Conservation (phyloP, 2,797 vertebrate species). For the Pipistrellus pipistrellus region DNA sequence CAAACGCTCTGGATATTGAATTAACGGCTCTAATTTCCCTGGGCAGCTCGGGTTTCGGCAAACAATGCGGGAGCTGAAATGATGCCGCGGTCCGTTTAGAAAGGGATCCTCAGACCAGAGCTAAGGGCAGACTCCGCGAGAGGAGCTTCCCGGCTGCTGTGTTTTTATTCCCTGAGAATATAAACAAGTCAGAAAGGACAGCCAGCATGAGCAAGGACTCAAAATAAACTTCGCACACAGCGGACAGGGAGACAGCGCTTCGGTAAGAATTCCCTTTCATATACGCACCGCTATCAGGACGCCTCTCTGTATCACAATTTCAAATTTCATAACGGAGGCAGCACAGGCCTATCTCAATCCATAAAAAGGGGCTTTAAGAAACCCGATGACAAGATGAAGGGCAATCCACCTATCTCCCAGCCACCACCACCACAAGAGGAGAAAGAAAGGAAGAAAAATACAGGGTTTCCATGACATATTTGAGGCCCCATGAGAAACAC, state of each 20-base stretch:
- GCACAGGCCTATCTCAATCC: constrained; percentile 23
- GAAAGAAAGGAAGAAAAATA: neutral
- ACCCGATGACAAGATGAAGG: neutral
- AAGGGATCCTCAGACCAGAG: constrained; percentile 11
- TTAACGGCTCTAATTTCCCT: constrained; percentile 74
- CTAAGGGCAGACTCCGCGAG: neutral
- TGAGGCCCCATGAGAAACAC: neutral
- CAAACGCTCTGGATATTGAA: constrained; percentile 73
- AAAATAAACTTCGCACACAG: constrained; percentile 39
- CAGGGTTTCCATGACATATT: neutral
- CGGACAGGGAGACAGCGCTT: neutral
- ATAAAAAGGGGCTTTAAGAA: neutral
- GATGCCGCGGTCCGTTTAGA: constrained; percentile 54
- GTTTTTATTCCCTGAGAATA: constrained; percentile 71
- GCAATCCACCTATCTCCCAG: neutral
- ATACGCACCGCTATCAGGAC: neutral
- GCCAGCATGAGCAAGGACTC: constrained; percentile 21
- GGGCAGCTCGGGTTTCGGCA: constrained; percentile 66
- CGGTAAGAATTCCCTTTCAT: constrained; percentile 32
- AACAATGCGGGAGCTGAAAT: constrained; percentile 57
- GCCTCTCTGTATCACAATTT: neutral
- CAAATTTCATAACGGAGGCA: constrained; percentile 50
- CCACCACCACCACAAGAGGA: neutral
- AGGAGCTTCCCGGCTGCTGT: constrained; percentile 14
- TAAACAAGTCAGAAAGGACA: constrained; percentile 74